A percentile compares a stretch with the other conserved stretches of the same genome.
Evolutionary conservation across 2,888 invertebrate species (phyloP).

Genomic region (Willowsia nigromaculata): DNA sequence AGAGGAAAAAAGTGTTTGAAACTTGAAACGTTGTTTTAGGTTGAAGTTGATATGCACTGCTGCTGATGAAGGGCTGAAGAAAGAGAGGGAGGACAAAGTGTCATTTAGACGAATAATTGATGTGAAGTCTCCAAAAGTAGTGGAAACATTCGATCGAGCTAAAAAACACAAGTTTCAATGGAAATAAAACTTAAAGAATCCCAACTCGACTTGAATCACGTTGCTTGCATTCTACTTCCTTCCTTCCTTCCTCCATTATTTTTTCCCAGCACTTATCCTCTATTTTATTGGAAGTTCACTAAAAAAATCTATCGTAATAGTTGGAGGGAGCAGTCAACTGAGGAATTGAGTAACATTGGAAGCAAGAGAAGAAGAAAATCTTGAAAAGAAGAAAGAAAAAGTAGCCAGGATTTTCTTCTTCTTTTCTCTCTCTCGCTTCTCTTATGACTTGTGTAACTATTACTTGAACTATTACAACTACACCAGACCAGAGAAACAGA

Average conservation of each 20-base stretch:
- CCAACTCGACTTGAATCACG: conserved; percentile 59
- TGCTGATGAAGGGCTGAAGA: conserved; percentile 70
- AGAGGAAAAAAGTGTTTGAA: conserved; percentile 23
- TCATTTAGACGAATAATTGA: conserved; percentile 73
- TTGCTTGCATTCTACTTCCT: conserved; percentile 57
- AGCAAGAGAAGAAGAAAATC: conserved; percentile 25
- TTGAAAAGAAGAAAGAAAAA: conserved; percentile 2
- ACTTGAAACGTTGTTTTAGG: not conserved
- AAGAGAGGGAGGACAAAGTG: conserved; percentile 59
- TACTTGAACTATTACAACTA: conserved; percentile 63
- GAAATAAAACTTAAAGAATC: conserved; percentile 65
- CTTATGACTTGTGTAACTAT: conserved; percentile 48
- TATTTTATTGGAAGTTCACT: conserved; percentile 32
- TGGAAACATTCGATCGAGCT: not conserved
- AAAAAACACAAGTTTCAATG: conserved; percentile 16
- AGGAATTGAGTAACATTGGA: conserved; percentile 17
- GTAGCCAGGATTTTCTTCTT: conserved; percentile 29
- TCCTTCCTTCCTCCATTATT: not conserved
- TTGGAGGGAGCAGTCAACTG: conserved; percentile 30
- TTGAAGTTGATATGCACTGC: conserved; percentile 62
- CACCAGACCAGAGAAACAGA: not conserved
- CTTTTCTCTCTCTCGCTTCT: conserved; percentile 18
- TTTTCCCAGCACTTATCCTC: conserved; percentile 34
- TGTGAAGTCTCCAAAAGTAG: conserved; percentile 57
- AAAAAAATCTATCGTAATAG: conserved; percentile 37